A percentile compares a stretch with the other conserved stretches of the same genome.
Evolutionary conservation across 2,888 invertebrate species (phyloP).

Genomic region (Ptilodon capucinus): DNA sequence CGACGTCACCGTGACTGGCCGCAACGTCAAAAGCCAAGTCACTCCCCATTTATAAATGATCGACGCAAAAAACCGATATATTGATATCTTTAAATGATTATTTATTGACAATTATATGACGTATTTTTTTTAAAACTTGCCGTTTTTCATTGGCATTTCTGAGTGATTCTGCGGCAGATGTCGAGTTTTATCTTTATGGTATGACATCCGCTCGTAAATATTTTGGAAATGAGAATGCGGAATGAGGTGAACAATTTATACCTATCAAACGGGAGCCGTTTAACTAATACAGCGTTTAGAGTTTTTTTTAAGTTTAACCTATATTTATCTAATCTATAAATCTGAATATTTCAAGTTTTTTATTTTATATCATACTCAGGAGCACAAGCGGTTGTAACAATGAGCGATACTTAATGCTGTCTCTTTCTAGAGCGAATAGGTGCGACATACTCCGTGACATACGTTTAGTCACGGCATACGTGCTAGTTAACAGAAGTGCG

Average conservation of each 20-base stretch:
- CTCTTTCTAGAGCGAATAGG: no score
- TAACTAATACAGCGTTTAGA: background rate
- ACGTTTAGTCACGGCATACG: no score
- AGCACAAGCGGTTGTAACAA: no score
- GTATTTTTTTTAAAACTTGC: background rate
- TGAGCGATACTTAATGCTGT: no score
- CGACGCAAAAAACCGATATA: conserved; percentile 61
- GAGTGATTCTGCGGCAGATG: background rate
- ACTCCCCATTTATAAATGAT: conserved; percentile 52
- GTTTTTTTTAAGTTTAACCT: no score
- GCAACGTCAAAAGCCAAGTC: conserved; percentile 56
- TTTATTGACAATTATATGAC: conserved; percentile 19
- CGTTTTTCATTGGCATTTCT: background rate
- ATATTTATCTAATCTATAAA: no score
- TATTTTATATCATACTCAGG: no score
- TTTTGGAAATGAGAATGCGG: background rate
- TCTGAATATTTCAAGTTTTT: no score
- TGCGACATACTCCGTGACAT: no score
- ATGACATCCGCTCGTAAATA: background rate
- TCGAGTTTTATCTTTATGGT: conserved; percentile 1
- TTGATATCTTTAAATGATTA: conserved; percentile 53
- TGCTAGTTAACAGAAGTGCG: no score
- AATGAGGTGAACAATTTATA: background rate
- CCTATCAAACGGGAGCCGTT: background rate
- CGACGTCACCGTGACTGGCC: conserved; percentile 59